Evolutionary conservation across 2,113 vertebrate genomes (phyloP).

Genomic region (Vireo altiloquus): DNA sequence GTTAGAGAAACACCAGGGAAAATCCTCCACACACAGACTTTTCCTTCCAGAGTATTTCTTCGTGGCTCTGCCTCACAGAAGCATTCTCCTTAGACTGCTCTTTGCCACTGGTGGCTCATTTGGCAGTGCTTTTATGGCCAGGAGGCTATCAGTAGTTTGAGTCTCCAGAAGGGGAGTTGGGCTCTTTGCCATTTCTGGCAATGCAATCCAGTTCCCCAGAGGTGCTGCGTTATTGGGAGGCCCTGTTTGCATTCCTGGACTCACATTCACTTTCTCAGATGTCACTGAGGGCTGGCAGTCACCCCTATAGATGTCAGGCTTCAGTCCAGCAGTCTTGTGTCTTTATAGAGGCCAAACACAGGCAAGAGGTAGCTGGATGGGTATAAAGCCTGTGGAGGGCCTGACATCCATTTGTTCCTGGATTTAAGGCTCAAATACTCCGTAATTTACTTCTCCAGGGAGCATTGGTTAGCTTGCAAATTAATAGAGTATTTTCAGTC

Average conservation of each 20-base stretch:
- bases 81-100: background rate
- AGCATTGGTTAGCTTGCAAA: background rate
- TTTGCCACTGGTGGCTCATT: background rate
- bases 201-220: background rate
- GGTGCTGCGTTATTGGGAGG: constrained; percentile 34
- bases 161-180: background rate
- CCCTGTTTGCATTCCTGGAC: constrained; percentile 11
- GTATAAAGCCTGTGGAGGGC: background rate
- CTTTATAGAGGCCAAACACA: background rate
- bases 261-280: constrained; percentile 32
- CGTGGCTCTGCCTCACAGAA: background rate
- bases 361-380: background rate
- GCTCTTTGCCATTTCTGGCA: constrained; percentile 3
- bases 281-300: constrained; percentile 4
- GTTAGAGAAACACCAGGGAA: background rate
- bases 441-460: background rate
- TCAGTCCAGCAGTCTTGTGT: background rate
- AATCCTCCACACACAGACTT: background rate
- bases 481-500: background rate
- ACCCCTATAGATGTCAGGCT: background rate
- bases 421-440: background rate
- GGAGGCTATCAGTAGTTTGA: background rate
- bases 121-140: background rate
- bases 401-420: background rate
- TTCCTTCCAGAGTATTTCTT: background rate